These are phyloP conservation scores for Notodonta dromedarius DNA, from an alignment of 2,888 invertebrate genomes.

Conservation along the genomic window DNA sequence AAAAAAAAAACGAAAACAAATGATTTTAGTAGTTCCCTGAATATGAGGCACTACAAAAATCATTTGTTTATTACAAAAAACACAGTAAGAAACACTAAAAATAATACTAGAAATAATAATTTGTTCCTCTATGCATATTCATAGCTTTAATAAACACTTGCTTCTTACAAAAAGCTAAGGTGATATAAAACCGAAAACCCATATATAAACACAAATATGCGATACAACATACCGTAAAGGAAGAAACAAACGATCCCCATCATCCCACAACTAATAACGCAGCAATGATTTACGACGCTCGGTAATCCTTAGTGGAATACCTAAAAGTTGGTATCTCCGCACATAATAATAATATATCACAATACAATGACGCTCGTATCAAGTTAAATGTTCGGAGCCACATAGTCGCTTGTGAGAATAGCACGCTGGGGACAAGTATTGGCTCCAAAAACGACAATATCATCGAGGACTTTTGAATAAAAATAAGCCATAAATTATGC, in stretches of 20 bases:
- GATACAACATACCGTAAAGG: slow-evolving; percentile 6
- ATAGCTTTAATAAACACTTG: too few species aligned
- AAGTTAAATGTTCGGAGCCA: slow-evolving; percentile 43
- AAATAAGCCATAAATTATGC: slow-evolving; percentile 49
- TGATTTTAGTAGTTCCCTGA: too few species aligned
- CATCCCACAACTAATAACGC: slow-evolving; percentile 16
- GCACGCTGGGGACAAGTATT: slow-evolving; percentile 50
- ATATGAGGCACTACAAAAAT: too few species aligned
- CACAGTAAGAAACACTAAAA: too few species aligned
- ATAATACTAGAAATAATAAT: too few species aligned
- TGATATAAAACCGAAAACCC: too few species aligned
- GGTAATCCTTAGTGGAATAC: slow-evolving; percentile 38
- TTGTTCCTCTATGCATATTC: too few species aligned
- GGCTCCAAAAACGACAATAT: slow-evolving; percentile 39
- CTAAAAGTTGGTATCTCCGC: slow-evolving; percentile 40
- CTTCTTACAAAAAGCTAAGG: too few species aligned
- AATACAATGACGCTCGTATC: slow-evolving; percentile 34
- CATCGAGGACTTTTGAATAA: slow-evolving; percentile 43
- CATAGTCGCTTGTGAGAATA: slow-evolving; percentile 37
- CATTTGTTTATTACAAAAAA: too few species aligned
- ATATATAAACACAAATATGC: slow-evolving; percentile 5
- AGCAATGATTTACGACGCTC: slow-evolving; percentile 21
- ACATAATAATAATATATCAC: slow-evolving; percentile 31
- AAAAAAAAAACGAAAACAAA: too few species aligned
- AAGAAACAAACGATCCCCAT: slow-evolving; percentile 22